Evolutionary conservation across 1,140 invertebrate species (phyloP).

Genomic region (Andrena cerasifolii): DNA sequence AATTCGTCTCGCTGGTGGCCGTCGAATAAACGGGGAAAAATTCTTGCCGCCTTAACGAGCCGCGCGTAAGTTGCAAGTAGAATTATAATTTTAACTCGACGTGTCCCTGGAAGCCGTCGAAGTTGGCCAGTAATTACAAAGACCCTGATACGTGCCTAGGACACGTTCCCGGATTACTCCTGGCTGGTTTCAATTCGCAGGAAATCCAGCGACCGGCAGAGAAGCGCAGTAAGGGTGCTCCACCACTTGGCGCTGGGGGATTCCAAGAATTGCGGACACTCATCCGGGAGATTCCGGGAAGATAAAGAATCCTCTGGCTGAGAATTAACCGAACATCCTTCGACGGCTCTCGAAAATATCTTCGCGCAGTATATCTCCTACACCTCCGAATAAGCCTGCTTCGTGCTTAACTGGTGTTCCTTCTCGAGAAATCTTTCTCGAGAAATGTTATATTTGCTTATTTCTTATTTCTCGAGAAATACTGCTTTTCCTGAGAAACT

Average conservation of each 20-base stretch:
- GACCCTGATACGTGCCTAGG: not conserved
- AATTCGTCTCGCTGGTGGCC: too few species aligned
- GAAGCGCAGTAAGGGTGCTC: constrained; percentile 6
- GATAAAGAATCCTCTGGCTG: constrained; percentile 19
- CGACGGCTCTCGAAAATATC: constrained; percentile 20
- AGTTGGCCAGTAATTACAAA: not conserved
- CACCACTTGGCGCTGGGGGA: too few species aligned
- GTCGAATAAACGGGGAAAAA: too few species aligned
- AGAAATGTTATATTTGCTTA: too few species aligned
- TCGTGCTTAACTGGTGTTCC: too few species aligned
- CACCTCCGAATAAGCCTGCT: constrained; percentile 2
- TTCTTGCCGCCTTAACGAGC: too few species aligned
- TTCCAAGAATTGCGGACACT: constrained; percentile 20
- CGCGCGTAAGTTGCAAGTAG: not conserved
- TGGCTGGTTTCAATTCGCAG: not conserved
- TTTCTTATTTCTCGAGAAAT: too few species aligned
- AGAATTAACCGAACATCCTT: constrained; percentile 42
- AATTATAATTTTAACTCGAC: not conserved
- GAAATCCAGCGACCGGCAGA: not conserved
- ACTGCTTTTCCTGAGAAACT: too few species aligned
- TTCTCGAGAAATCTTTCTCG: too few species aligned
- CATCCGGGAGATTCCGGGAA: constrained; percentile 12
- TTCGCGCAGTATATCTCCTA: not conserved
- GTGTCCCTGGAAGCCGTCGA: not conserved
- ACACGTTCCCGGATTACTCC: not conserved